Conservation (phyloP, 2,888 invertebrate genomes). For the Achlya flavicornis region DNA sequence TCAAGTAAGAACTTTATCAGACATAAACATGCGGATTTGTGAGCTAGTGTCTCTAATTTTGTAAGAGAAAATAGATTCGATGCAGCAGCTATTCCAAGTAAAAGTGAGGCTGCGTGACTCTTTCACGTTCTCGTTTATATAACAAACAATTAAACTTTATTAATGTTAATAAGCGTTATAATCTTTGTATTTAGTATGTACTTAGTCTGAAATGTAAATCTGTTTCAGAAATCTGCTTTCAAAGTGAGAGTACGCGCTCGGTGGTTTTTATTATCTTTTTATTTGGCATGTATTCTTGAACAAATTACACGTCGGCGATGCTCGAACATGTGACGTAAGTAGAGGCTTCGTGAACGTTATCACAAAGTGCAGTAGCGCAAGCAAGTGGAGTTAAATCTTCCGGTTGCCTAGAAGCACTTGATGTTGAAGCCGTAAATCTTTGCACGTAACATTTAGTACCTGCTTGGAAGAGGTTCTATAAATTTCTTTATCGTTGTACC, state of each 20-base stretch:
- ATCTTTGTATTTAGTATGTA: neutral
- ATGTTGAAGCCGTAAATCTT: conserved; percentile 14
- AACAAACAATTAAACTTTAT: neutral
- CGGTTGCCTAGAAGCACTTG: conserved; percentile 16
- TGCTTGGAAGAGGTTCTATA: neutral
- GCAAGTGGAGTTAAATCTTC: conserved; percentile 47
- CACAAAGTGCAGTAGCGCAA: conserved; percentile 44
- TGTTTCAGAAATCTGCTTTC: conserved; percentile 5
- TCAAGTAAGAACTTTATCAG: neutral
- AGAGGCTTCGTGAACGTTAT: conserved; percentile 50
- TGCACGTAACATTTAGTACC: conserved; percentile 8
- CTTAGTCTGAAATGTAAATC: neutral
- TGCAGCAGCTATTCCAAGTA: no score
- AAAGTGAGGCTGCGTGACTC: no score
- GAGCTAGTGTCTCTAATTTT: neutral
- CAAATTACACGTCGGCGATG: neutral
- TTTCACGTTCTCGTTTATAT: neutral
- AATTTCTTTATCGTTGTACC: neutral
- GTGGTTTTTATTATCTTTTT: conserved; percentile 7
- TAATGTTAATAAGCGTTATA: neutral
- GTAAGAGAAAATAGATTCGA: neutral
- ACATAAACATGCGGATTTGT: neutral
- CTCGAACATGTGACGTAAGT: conserved; percentile 37
- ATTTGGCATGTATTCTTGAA: conserved; percentile 7
- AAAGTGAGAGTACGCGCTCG: neutral